Conservation (phyloP, 64 coral and sea anemone species). For the Montipora efflorescens region DNA sequence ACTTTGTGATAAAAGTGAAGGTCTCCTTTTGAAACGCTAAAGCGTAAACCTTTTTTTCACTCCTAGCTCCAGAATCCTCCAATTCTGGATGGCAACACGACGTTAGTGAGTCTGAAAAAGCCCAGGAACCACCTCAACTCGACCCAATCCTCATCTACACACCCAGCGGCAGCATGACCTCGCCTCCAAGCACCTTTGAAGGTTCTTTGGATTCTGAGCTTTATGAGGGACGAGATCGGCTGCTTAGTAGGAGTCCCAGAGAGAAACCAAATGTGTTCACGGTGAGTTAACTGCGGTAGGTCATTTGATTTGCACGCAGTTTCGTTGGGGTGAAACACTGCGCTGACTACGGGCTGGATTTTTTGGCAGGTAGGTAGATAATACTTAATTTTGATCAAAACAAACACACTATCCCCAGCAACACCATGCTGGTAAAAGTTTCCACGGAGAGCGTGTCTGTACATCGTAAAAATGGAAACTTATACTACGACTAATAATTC, state of each 20-base stretch:
- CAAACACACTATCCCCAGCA: no score
- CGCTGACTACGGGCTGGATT: no score
- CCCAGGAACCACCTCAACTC: neutral
- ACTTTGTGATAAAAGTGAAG: no score
- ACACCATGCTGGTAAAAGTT: no score
- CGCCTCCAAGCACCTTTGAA: conserved; percentile 11
- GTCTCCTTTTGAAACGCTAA: no score
- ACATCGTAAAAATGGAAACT: no score
- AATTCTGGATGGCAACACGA: neutral
- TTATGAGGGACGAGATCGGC: conserved; percentile 31
- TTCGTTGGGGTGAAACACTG: no score
- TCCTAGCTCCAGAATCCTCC: neutral
- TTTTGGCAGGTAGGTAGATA: no score
- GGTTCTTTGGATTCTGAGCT: conserved; percentile 24
- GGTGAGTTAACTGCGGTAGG: conserved; percentile 3
- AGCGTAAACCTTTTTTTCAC: neutral
- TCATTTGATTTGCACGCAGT: no score
- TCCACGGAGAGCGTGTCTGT: no score
- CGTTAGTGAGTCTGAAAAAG: neutral
- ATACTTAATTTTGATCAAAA: no score
- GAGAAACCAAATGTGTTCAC: conserved; percentile 51
- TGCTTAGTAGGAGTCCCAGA: conserved; percentile 66
- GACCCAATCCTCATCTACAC: conserved; percentile 23
- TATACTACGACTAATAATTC: no score
- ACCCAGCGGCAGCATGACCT: neutral